phyloP scores from a whole-genome alignment of 2,113 vertebrate species.

The Taxidea taxus region DNA sequence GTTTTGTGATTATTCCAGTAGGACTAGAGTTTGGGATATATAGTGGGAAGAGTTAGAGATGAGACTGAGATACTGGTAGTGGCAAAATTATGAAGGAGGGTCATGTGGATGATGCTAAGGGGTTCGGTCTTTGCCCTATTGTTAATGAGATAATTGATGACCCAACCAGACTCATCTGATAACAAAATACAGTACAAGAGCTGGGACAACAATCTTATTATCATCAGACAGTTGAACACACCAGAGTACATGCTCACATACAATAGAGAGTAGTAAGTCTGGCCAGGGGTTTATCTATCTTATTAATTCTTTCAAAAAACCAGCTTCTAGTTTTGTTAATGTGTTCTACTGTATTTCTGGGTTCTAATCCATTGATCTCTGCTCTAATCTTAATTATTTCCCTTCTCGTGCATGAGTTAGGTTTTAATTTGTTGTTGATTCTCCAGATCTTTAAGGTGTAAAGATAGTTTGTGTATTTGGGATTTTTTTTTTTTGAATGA shows the following conservation, averaged over 20 bases:
- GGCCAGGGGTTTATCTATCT: no score
- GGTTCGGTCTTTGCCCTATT: background rate
- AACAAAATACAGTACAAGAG: accelerated
- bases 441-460: no score
- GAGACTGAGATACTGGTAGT: background rate
- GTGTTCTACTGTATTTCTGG: no score
- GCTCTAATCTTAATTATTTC: no score
- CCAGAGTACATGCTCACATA: background rate
- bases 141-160: background rate
- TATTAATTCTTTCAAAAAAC: no score
- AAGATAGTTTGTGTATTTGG: no score
- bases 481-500: no score
- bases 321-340: no score
- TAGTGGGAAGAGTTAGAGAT: background rate
- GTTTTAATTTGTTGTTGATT: no score
- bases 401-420: no score
- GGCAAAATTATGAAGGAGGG: background rate
- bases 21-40: background rate
- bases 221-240: background rate
- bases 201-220: background rate
- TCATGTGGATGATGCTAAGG: background rate
- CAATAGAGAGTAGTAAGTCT: background rate
- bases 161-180: background rate
- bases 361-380: no score
- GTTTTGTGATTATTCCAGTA: background rate